These are phyloP conservation scores for Poeciliopsis retropinna DNA, from an alignment of 2,113 vertebrate genomes.

Conservation along the genomic window DNA sequence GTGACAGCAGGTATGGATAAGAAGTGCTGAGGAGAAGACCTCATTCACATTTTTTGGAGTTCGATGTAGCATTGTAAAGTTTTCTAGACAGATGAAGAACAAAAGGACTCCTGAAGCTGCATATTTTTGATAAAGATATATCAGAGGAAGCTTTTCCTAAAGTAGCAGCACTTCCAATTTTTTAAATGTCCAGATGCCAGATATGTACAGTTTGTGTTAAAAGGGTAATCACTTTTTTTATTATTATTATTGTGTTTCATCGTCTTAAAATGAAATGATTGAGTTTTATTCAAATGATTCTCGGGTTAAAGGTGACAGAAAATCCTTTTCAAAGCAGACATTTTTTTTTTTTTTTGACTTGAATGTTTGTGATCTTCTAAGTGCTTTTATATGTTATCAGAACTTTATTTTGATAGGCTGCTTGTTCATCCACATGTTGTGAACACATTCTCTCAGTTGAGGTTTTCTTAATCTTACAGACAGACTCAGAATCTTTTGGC, in stretches of 20 bases:
- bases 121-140: conserved; percentile 91
- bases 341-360: conserved; percentile 15
- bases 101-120: conserved; percentile 88
- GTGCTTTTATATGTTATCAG: conserved; percentile 50
- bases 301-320: conserved; percentile 32
- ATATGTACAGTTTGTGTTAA: conserved; percentile 80
- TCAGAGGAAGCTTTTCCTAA: conserved; percentile 84
- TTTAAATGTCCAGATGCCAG: conserved; percentile 80
- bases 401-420: conserved; percentile 12
- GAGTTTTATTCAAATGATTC: conserved; percentile 43
- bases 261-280: conserved; percentile 76
- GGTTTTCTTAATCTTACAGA: conserved; percentile 5
- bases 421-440: conserved; percentile 41
- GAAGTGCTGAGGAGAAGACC: conserved; percentile 71
- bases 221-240: conserved; percentile 69
- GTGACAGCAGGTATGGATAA: conserved; percentile 34
- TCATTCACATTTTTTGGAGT: conserved; percentile 68
- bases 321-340: conserved; percentile 37
- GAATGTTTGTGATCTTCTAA: conserved; percentile 43
- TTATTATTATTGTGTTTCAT: conserved; percentile 79
- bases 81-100: conserved; percentile 81
- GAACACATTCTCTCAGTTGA: conserved; percentile 19
- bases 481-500: background rate
- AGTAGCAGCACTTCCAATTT: conserved; percentile 83
- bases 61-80: conserved; percentile 89